These are phyloP conservation scores for Chrysemys picta DNA, from an alignment of 2,113 vertebrate species.

Conservation along the genomic window DNA sequence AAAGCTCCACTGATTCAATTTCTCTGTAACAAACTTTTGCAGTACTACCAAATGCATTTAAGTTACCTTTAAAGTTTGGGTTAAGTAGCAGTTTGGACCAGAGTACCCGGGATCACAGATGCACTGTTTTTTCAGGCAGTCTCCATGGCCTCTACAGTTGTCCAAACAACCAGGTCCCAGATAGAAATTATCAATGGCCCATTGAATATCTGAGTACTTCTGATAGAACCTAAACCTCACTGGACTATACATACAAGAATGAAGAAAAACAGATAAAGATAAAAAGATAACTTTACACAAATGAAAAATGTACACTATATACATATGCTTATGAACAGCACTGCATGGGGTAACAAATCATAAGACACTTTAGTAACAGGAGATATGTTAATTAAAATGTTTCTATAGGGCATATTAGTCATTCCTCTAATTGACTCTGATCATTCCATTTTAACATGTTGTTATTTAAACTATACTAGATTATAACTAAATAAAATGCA, in stretches of 20 bases:
- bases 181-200: constrained; percentile 98
- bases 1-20: background rate
- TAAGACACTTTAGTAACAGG: background rate
- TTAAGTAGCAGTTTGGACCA: constrained; percentile 92
- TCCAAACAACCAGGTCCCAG: constrained; percentile 93
- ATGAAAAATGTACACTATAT: background rate
- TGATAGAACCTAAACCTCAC: constrained; percentile 98
- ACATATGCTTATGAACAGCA: background rate
- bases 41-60: background rate
- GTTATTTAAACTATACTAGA: background rate
- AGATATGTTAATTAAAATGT: background rate
- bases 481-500: background rate
- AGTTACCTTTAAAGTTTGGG: constrained; percentile 89
- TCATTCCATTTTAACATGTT: background rate
- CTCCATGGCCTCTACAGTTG: constrained; percentile 94
- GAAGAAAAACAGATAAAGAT: constrained; percentile 23
- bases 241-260: constrained; percentile 77
- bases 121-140: constrained; percentile 93
- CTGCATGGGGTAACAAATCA: background rate
- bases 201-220: constrained; percentile 93
- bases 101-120: constrained; percentile 96
- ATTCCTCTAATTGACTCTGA: background rate
- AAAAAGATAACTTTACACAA: constrained; percentile 23
- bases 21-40: background rate
- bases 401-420: background rate